Evolutionary conservation across 2,797 vertebrate species (phyloP), one percentile per base, ranked within the genome.

Genomic region (Bovichtus diacanthus): DNA sequence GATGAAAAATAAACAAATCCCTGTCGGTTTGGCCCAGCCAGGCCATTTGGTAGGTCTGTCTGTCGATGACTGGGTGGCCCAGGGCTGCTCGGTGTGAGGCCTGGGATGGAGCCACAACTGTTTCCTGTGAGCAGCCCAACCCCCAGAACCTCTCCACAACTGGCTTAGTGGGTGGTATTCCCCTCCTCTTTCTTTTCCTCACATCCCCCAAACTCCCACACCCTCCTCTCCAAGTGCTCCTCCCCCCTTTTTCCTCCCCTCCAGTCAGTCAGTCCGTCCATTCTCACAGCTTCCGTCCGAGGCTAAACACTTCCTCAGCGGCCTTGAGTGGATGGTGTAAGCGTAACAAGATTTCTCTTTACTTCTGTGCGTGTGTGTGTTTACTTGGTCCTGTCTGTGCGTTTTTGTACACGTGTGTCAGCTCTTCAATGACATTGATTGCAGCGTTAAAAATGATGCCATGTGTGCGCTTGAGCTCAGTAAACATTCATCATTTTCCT

Each of bases 1-100:
- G 91, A 95, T 92, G 89, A 95, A 95, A 96, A 95, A 96, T 95
- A 95, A 96, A 96, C 94, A 94, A 87, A 93, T 93, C 85, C 87
- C 84, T 82, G 88, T 91, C 81, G 82, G 90, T 86, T 72, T 76
- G 87, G 88, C 88, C 75, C 78, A 53, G 88, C 88, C 86, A 67
- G 88, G 86, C 90, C 87, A 92, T 94, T 93, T 93, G 92, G 90
- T 93, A 74, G 92, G 91, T 92, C 90, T 94, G 91, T 94, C 90
- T 93, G 87, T 84, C 38, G 89, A 88, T 87, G 90, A 90, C 94
- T 95, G 95, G 95, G 95, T 96, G 95, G 95, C 93, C 95, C 91
- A 76, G 76, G 78, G 87, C 83, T 86, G 92, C 95, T 93, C 84
- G 62, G 93, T 95, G 95, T 95, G 95, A 95, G 95, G 95, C 94